A percentile compares a stretch with the other conserved stretches of the same genome.
phyloP scores from a whole-genome alignment of 2,888 invertebrate genomes.

The Tolmerus cingulatus region DNA sequence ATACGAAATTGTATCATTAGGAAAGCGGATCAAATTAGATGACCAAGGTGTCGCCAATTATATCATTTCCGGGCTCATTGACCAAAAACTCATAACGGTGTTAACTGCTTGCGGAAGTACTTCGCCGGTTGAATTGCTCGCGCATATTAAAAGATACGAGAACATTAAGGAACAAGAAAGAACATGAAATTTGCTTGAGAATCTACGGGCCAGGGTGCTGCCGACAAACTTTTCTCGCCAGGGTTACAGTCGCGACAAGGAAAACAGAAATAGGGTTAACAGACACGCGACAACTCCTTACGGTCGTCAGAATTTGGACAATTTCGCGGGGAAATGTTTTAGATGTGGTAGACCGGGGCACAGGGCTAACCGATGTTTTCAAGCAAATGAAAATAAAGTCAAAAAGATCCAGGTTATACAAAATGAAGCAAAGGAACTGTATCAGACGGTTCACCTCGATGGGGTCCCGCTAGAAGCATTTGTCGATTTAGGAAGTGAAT shows the following conservation, averaged over 20 bases:
- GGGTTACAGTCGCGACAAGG: background rate
- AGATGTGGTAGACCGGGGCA: background rate
- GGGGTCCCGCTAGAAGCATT: background rate
- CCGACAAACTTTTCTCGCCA: background rate
- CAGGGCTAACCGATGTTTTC: background rate
- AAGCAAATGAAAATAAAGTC: too few species aligned
- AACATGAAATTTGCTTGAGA: background rate
- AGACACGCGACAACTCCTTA: background rate
- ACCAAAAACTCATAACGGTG: background rate
- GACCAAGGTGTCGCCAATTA: conserved; percentile 51
- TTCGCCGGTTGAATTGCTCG: background rate
- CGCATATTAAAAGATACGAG: background rate
- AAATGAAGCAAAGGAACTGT: background rate
- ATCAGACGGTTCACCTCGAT: background rate
- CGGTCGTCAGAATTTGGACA: background rate
- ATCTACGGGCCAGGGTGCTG: background rate
- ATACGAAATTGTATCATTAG: background rate
- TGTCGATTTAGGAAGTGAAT: background rate
- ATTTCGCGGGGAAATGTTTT: background rate
- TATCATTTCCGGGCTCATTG: conserved; percentile 41
- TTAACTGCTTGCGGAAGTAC: background rate
- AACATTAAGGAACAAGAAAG: background rate
- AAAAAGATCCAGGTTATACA: background rate
- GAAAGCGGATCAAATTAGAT: conserved; percentile 48
- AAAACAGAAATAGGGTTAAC: background rate